Base-by-base conservation (phyloP, 2,888 invertebrate genomes). In the Acronicta aceris region DNA sequence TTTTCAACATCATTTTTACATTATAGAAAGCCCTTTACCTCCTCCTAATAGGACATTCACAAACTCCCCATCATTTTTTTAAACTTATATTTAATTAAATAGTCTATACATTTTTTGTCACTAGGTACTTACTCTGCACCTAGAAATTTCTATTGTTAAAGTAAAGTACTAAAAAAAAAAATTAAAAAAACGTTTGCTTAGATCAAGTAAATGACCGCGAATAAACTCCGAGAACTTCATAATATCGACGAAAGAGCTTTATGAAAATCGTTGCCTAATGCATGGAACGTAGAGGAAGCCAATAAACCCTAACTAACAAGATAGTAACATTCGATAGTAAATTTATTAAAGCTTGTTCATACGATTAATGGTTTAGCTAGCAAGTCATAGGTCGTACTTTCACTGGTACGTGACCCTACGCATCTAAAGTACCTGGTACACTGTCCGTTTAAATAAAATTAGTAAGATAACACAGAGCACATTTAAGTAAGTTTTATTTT, bases 351-450 rank as follows among this genome's bases (percentile, higher is more conserved):
- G 49, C 59, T 58, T 48, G 59, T 56, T 45, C 46, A 48, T 46
- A 50, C 58, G 66, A 76, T 74, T 76, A 77, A 77, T 64, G 58
- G 62, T 62, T 52, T 47, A 47, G 54, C 58, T 47, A 30, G 27
- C 50, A 65, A 52, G 65, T 60, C 66, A 61, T 60, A 65, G 75
- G 75, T 72, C 67, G 54, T 16, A 59, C 78, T 76, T 76, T 76
- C 78, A 65, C 76, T 75, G 12, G 59, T 53, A 43, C 58, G 46
- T 61, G 57, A 63, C 60, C 63, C 54, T 57, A 64, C 58, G 63
- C 59, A 74, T 52, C 25, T 40, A 25, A 40, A 2, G 15, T 40
- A 12, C 64, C 46, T 43, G 27, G 13, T 48, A 59, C 15, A 54
- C n/a, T 47, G 33, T 46, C 10, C 17, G 8, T 21, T 21, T 12